Evolutionary conservation across 2,797 vertebrate species (phyloP), one percentile per base, ranked within the genome.

Genomic region (Chelon auratus): DNA sequence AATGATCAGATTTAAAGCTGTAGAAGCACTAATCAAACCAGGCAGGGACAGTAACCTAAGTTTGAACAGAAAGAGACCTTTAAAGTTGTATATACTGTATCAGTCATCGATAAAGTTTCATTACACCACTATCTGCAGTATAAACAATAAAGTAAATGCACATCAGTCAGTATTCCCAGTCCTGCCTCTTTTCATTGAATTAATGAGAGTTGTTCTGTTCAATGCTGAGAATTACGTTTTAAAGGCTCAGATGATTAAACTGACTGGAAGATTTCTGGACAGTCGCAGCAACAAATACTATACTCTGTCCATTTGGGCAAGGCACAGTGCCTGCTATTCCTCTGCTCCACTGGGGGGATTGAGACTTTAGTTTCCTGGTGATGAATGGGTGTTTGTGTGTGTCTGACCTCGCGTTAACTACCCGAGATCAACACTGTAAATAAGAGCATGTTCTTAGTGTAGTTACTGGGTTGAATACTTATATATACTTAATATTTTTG

Each of bases 391-490:
- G 78, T 85, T 70, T 78, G 62, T 48, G 74, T 67, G 71, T 67
- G 72, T 36, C 58, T 69, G 77, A 80, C 82, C 74, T 58, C 42
- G 53, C 30, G 12, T 64, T 81, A 54, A 9, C 62, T 58, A 72
- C 74, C 61, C 0, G 22, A 71, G 73, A 83, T 59, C 58, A 51
- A 70, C 22, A 43, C 67, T 73, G 73, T 74, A 71, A 80, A 84
- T 72, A 84, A 79, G 54, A 80, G 71, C 69, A 65, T 78, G 62
- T 82, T 81, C 67, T 78, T 69, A 51, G 59, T 72, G 61, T 78
- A 69, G 63, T 64, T 79, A 54, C 22, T 53, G 10, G 53, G 45
- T 65, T 74, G 63, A 76, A 82, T 82, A 86, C 77, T 77, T 77
- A 66, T 68, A 52, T 47, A 26, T 37, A 60, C 69, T 83, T 20